Percentiles rank a stretch among this genome's conserved stretches.
Conservation (phyloP, 1,140 invertebrate species). For the Centruroides vittatus region DNA sequence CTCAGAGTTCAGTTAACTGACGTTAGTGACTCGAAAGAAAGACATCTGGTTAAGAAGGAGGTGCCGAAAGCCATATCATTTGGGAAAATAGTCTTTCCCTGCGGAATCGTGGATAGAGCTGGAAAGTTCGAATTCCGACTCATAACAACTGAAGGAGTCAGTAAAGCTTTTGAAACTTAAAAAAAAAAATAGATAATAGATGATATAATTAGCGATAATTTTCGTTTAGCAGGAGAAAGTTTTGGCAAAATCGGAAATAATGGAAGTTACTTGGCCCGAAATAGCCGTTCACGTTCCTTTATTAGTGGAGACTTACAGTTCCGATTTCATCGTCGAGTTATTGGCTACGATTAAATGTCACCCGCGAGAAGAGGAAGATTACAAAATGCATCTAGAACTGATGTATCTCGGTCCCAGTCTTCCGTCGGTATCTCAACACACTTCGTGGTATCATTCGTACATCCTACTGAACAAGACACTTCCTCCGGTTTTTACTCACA, state of each 20-base stretch:
- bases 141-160: slow-evolving; percentile 4
- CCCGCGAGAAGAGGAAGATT: slow-evolving; percentile 1
- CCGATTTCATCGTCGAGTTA: slow-evolving; percentile 13
- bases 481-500: neutral
- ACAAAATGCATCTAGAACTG: slow-evolving; percentile 2
- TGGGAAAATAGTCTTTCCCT: slow-evolving; percentile 14
- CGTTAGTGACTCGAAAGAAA: neutral
- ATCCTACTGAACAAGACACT: slow-evolving; percentile 7
- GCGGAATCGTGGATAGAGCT: slow-evolving; percentile 9
- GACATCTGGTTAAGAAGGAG: slow-evolving; percentile 5
- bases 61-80: neutral
- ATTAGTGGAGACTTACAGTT: slow-evolving; percentile 17
- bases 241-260: slow-evolving; percentile 3
- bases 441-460: slow-evolving; percentile 8
- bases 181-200: too few relatives aligned
- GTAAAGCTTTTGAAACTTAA: neutral
- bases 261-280: slow-evolving; percentile 14
- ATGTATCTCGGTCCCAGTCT: slow-evolving; percentile 6
- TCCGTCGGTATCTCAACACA: neutral
- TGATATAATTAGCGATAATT: too few relatives aligned
- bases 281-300: slow-evolving; percentile 17
- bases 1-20: slow-evolving; percentile 3
- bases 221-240: slow-evolving; percentile 8
- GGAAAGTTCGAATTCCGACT: slow-evolving; percentile 11
- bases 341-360: slow-evolving; percentile 4